phyloP scores from a whole-genome alignment of 2,797 vertebrate species.

The Hemitrygon akajei region DNA sequence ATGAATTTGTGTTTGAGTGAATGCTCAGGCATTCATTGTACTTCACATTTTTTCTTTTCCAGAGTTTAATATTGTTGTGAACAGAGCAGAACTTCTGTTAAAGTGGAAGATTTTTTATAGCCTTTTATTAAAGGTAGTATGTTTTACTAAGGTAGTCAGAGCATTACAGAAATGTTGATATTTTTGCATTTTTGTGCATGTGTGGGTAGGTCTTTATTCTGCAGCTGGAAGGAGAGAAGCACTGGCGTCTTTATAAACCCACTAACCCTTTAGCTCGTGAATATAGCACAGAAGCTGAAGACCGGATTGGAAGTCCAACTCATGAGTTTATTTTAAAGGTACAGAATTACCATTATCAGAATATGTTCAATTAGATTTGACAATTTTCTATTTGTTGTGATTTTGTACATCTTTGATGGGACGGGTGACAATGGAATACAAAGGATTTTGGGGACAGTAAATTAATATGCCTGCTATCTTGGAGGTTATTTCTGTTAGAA shows the following conservation, averaged over 20 bases:
- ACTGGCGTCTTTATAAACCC: constrained; percentile 76
- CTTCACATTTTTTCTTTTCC: neutral
- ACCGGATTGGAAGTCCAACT: constrained; percentile 67
- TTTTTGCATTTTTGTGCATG: neutral
- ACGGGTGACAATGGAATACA: neutral
- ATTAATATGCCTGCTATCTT: too few relatives aligned
- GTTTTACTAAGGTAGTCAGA: neutral
- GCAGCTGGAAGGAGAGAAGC: constrained; percentile 85
- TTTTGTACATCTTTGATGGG: neutral
- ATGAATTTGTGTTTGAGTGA: neutral
- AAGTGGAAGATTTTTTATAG: neutral
- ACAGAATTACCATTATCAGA: neutral
- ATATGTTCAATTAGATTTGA: neutral
- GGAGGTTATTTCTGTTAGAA: too few relatives aligned
- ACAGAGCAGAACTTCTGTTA: neutral
- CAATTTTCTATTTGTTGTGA: neutral
- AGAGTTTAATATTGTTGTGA: neutral
- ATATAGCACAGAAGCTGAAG: constrained; percentile 69
- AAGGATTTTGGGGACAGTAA: too few relatives aligned
- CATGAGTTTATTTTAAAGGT: constrained; percentile 79
- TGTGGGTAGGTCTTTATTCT: constrained; percentile 74
- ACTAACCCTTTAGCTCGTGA: constrained; percentile 70
- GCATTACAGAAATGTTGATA: neutral
- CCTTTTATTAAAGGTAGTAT: neutral
- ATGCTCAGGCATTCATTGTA: neutral